Base-by-base conservation (phyloP, 2,113 vertebrate genomes). In the Dendrocopos noguchii region DNA sequence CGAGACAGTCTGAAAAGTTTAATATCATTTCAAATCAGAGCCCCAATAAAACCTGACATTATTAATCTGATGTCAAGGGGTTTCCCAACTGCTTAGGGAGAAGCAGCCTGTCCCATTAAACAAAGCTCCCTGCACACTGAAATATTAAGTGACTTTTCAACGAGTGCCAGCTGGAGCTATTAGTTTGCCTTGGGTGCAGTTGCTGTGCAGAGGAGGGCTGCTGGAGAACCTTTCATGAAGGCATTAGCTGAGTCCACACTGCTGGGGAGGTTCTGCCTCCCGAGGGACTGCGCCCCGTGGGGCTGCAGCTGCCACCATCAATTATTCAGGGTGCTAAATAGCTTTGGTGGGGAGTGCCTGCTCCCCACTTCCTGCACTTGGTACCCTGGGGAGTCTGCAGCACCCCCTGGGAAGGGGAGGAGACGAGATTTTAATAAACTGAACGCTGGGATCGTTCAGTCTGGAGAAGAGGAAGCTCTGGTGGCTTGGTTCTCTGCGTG, bases 21-120 rank as follows among this genome's bases (percentile, higher is more conserved):
- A 98, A 98, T 97, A 98, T 97, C 96, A 73, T 97, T 97, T 97
- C 97, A 97, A 97, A 98, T 95, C 92, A 96, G 97, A 96, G 95
- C 93, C 71, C 97, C 97, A 86, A 98, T 97, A 97, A 97, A 97
- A 98, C 90, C 78, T 97, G 98, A 97, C 97, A 96, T 97, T 97
- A 97, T 97, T 97, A 97, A 97, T 97, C 95, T 72, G 97, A 97
- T 97, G 97, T 97, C 97, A 96, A 97, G 97, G 95, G 88, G 47
- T 79, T 95, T 94, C 89, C 91, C 84, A 95, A 96, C 95, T 96
- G 97, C 97, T 97, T 97, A 93, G 96, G 96, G 97, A 94, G 95
- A 96, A 97, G 92, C 96, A 96, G 80, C 34, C 94, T 96, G 96
- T 97, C 97, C 96, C 96, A 96, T 97, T 97, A 97, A 96, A 88